A percentile compares a stretch with the other conserved stretches of the same genome.
Conservation (phyloP, 2,113 vertebrate genomes). For the Microtus montanus region DNA sequence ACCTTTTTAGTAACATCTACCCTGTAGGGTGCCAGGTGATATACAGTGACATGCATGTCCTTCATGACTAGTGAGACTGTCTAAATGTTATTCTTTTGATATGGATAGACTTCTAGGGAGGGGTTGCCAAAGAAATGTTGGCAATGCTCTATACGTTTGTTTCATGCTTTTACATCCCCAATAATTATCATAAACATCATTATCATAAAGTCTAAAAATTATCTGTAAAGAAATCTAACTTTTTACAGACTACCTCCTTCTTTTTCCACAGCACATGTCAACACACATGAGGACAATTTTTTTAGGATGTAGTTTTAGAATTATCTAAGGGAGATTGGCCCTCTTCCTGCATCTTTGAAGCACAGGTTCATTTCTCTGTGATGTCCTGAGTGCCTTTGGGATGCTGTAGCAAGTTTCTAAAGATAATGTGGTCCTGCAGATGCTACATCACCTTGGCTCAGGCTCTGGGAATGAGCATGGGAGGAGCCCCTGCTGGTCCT, state of each 20-base stretch:
- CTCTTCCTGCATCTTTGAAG: background rate
- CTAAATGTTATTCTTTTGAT: background rate
- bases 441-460: constrained; percentile 98
- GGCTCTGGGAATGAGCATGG: constrained; percentile 98
- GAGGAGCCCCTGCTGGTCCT: constrained; percentile 95
- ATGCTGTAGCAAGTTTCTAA: background rate
- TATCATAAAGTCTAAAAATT: background rate
- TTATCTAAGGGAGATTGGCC: background rate
- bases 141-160: background rate
- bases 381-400: background rate
- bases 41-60: background rate
- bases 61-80: background rate
- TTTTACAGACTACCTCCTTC: background rate
- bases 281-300: background rate
- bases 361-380: background rate
- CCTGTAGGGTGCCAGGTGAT: background rate
- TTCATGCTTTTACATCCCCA: background rate
- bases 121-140: background rate
- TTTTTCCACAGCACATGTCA: background rate
- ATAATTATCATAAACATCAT: background rate
- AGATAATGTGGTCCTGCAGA: constrained; percentile 78
- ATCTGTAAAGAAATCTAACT: background rate
- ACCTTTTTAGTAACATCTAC: background rate
- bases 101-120: background rate
- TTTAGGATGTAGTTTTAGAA: background rate